A percentile compares a stretch with the other conserved stretches of the same genome.
Evolutionary conservation across 2,888 invertebrate genomes (phyloP).

Genomic region (Chironomus tentans): DNA sequence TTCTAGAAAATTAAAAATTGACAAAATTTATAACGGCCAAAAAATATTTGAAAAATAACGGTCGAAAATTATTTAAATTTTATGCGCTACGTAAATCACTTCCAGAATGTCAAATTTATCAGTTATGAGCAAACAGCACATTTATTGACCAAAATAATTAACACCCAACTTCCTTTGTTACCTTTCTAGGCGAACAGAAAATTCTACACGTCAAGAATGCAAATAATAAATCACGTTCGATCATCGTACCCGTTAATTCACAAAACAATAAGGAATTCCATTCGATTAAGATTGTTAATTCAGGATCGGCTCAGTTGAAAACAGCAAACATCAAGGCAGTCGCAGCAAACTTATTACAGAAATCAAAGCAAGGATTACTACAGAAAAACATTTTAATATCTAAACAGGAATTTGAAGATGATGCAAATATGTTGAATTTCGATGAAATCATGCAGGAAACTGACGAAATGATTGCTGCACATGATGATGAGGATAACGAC

Average conservation of each 20-base stretch:
- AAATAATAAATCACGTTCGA: slow-evolving; percentile 50
- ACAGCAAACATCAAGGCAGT: slow-evolving; percentile 48
- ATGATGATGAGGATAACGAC: slow-evolving; percentile 31
- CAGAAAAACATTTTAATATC: slow-evolving; percentile 37
- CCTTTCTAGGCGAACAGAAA: slow-evolving; percentile 6
- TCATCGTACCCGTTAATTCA: slow-evolving; percentile 59
- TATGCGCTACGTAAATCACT: no score
- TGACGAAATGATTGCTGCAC: slow-evolving; percentile 31
- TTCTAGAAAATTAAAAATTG: no score
- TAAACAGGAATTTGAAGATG: slow-evolving; percentile 26
- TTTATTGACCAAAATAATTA: no score
- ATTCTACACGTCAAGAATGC: slow-evolving; percentile 30
- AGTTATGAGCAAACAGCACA: no score
- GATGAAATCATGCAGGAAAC: slow-evolving; percentile 31
- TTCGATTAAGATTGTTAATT: slow-evolving; percentile 63
- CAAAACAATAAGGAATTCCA: slow-evolving; percentile 62
- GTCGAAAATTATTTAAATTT: background rate
- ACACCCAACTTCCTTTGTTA: background rate
- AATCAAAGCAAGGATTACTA: slow-evolving; percentile 44
- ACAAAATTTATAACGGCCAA: no score
- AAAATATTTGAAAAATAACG: no score
- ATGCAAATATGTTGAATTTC: slow-evolving; percentile 29
- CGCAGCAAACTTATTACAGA: slow-evolving; percentile 45
- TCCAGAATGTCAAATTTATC: no score
- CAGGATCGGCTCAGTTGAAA: slow-evolving; percentile 48